phyloP scores from a whole-genome alignment of 2,797 vertebrate species.

The Steatocranus sp. region DNA sequence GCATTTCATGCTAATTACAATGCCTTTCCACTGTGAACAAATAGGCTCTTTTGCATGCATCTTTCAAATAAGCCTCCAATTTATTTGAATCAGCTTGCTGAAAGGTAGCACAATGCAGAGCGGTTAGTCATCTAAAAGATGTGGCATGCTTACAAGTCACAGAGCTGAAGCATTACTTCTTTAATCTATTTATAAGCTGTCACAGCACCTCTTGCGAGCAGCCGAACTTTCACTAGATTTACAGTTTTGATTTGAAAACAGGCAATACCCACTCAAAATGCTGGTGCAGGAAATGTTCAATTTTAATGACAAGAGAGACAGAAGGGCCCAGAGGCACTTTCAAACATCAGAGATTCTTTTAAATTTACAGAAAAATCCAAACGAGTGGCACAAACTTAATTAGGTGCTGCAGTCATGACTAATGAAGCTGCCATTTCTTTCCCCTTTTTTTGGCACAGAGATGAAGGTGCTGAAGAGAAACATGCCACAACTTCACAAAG shows the following conservation, averaged over 20 bases:
- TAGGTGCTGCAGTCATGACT: conserved; percentile 65
- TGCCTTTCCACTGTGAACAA: conserved; percentile 46
- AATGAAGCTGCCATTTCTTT: conserved; percentile 62
- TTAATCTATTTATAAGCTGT: conserved; percentile 57
- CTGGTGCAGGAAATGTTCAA: conserved; percentile 52
- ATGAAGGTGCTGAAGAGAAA: conserved; percentile 49
- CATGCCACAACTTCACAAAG: conserved; percentile 41
- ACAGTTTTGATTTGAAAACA: conserved; percentile 50
- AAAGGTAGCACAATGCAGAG: conserved; percentile 42
- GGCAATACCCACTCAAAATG: conserved; percentile 31
- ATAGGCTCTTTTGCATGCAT: conserved; percentile 47
- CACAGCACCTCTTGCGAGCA: conserved; percentile 28
- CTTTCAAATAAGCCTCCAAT: conserved; percentile 51
- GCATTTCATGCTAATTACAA: conserved; percentile 60
- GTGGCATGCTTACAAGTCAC: conserved; percentile 29
- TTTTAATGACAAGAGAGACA: conserved; percentile 67
- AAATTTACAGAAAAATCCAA: conserved; percentile 68
- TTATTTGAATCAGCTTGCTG: conserved; percentile 44
- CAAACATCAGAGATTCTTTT: conserved; percentile 69
- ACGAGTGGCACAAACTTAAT: conserved; percentile 67
- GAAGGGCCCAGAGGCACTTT: conserved; percentile 60
- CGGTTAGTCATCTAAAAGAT: conserved; percentile 42
- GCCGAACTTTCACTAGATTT: conserved; percentile 30
- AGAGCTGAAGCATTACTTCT: conserved; percentile 29
- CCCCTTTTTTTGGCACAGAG: conserved; percentile 52